Evolutionary conservation across 2,113 vertebrate genomes (phyloP).

Genomic region (Ciconia maguari): DNA sequence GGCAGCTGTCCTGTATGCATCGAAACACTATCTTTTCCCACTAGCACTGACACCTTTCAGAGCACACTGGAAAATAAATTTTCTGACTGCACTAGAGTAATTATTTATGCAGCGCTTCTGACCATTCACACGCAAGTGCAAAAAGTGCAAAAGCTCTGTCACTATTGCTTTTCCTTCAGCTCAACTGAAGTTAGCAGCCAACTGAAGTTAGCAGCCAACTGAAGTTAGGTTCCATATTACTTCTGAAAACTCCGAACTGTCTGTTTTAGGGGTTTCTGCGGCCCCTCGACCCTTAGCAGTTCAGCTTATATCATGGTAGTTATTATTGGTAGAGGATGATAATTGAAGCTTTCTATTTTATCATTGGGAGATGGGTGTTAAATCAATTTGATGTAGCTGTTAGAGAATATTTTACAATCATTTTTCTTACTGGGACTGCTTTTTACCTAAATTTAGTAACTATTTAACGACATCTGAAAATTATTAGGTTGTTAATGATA

Average conservation of each 20-base stretch:
- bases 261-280: not conserved
- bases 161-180: not conserved
- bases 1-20: not conserved
- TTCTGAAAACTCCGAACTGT: not conserved
- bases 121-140: not conserved
- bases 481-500: not conserved
- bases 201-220: not conserved
- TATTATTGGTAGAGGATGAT: not conserved
- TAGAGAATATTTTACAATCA: not conserved
- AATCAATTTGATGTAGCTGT: not conserved
- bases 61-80: not conserved
- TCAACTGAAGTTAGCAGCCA: not conserved
- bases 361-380: not conserved
- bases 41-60: not conserved
- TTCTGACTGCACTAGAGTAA: not conserved
- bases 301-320: not conserved
- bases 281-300: not conserved
- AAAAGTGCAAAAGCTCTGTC: not conserved
- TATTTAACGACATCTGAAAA: not conserved
- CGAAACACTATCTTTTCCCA: not conserved
- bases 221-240: not conserved
- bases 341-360: not conserved
- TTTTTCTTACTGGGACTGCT: not conserved
- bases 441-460: not conserved
- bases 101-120: not conserved